Conservation (phyloP, 2,113 vertebrate species). For the Dromiciops gliroides region DNA sequence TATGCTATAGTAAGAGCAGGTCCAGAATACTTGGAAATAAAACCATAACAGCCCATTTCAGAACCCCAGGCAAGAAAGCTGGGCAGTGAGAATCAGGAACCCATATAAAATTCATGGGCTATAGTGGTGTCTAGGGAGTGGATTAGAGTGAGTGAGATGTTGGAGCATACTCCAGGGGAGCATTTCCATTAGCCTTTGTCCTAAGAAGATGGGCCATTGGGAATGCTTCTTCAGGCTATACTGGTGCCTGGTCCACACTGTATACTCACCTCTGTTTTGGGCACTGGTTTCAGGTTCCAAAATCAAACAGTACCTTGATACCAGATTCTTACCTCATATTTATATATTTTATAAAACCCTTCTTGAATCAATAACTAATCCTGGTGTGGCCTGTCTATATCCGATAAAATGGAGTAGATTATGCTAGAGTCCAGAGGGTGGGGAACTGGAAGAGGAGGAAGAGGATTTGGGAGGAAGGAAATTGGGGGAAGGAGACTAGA, state of each 20-base stretch:
- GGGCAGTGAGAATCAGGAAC: not conserved
- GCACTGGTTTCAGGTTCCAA: not conserved
- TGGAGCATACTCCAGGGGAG: not conserved
- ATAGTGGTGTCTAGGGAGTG: not conserved
- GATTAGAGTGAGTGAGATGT: not conserved
- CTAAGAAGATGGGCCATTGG: not conserved
- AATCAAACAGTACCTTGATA: not conserved
- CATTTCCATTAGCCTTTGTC: not conserved
- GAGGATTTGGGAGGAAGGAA: not conserved
- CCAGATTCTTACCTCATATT: not conserved
- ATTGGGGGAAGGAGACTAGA: not conserved
- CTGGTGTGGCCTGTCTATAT: not conserved
- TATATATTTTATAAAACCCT: not conserved
- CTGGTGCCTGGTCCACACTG: not conserved
- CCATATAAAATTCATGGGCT: not conserved
- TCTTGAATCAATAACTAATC: not conserved
- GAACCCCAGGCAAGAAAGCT: not conserved
- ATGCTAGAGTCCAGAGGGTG: not conserved
- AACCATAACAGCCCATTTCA: not conserved
- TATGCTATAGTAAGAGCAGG: not conserved
- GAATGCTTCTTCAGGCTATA: not conserved
- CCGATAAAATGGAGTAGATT: not conserved
- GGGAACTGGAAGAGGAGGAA: not conserved
- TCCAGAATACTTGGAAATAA: not conserved
- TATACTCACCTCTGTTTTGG: not conserved